Evolutionary conservation across 2,888 invertebrate species (phyloP), one percentile per base, ranked within the genome.

Genomic region (Perizoma affinitatum): DNA sequence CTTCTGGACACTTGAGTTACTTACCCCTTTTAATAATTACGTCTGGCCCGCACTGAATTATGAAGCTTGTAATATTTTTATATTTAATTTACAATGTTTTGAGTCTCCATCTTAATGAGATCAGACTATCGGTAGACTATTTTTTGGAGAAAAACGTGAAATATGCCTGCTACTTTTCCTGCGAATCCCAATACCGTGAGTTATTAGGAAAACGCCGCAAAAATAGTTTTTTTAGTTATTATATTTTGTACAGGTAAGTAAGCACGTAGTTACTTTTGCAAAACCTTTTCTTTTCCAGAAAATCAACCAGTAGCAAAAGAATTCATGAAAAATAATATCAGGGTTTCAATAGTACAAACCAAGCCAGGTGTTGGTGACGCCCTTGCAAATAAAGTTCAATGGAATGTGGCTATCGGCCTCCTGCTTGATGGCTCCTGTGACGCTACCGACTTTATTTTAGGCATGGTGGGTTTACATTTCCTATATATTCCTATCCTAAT

Each of bases 101-200:
- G 1, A 10, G 63, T 54, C 50, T 67, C 1, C 35, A 66, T 8
- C 0, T 46, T 4, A 61, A 75, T 41, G 42, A 68, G 9, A 48
- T 70, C 0, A 63, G 68, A 11, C 48, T 86, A 42, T 63, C 71
- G 0, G 55, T 71, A 34, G 84, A 86, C 59, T 88, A 86, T 63
- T 78, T 84, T 54, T 41, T 58, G 33, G 65, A 64, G 46, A 85
- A 80, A 62, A 63, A 74, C 59, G 68, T 79, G 0, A 77, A 70
- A 61, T 76, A 77, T 48, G 63, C 85, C 1, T 75, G 76, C 42
- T 78, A 81, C 57, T 74, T 88, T 22, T 75, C 82, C 5, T 88
- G 89, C 68, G 72, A 72, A 36, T 69, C 49, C 48, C 53, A 55
- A 9, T 66, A 65, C 52, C 48, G 84, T 85, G 68, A 78, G 83